Evolutionary conservation across 2,113 vertebrate genomes (phyloP), one percentile per base, ranked within the genome.

Genomic region (Chlorodrepanis virens): DNA sequence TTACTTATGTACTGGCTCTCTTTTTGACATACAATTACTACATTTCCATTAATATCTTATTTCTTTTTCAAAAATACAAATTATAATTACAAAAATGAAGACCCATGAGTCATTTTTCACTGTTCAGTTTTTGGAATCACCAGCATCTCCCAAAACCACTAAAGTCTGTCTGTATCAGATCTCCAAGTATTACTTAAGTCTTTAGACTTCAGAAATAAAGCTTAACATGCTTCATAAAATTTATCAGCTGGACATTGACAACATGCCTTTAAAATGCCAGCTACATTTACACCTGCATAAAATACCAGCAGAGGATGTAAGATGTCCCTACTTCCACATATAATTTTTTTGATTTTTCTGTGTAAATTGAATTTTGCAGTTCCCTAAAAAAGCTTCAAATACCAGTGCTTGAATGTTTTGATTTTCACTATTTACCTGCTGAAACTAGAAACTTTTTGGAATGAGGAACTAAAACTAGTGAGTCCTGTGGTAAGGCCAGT

Each of bases 271-370:
- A 61, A 80, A 82, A 87, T 6, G 25, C 5, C 54, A 77, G 37
- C 19, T 56, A 45, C 11, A 14, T 54, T 76, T 83, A 22, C 39
- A 85, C 19, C 7, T 45, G 10, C 14, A 31, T 52, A 75, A 75
- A 90, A 63, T 63, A 33, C 13, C 45, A 93, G 28, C 10, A 87
- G 12, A 80, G 14, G 10, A 72, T 33, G 13, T 8, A 75, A 65
- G 11, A 45, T 10, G 57, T 8, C 19, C 23, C 11, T 45, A 25
- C 6, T 28, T 76, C 22, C 40, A 69, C 3, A 21, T 10, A 39
- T 5, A 82, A 33, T 2, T n/a, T 5, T 44, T 72, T 65, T 0
- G 0, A 33, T 37, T 81, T 65, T 59, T 19, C 68, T 44, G 15
- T 11, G 28, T 33, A 50, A 59, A 47, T 53, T n/a, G 3, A 50